phyloP scores from a whole-genome alignment of 2,888 invertebrate genomes.

The Syrista parreyssii region DNA sequence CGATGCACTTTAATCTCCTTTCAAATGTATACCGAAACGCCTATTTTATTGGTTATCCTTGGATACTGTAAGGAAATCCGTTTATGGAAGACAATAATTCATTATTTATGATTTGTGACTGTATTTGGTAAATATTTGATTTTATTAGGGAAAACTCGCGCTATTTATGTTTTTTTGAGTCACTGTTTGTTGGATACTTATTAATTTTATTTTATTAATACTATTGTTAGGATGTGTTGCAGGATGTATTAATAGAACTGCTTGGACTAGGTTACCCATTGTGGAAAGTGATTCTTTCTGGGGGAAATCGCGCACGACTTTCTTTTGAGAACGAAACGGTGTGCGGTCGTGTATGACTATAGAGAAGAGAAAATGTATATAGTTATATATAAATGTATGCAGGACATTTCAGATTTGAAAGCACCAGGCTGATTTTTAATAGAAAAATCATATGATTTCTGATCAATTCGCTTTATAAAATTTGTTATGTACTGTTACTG shows the following conservation, averaged over 20 bases:
- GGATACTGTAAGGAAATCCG: neutral
- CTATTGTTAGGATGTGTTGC: neutral
- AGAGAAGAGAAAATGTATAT: neutral
- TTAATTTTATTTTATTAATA: neutral
- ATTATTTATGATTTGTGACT: neutral
- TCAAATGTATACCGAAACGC: slow-evolving; percentile 1
- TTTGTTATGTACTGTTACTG: neutral
- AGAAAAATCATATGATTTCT: neutral
- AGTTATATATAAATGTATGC: neutral
- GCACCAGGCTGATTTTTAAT: neutral
- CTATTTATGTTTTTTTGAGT: neutral
- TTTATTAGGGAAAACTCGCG: neutral
- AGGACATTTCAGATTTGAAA: neutral
- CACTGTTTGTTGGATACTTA: neutral
- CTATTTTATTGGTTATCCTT: neutral
- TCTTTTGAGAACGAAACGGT: neutral
- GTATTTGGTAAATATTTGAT: neutral
- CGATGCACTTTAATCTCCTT: slow-evolving; percentile 12
- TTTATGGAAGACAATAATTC: neutral
- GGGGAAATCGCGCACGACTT: neutral
- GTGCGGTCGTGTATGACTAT: neutral
- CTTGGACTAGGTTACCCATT: neutral
- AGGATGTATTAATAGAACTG: neutral
- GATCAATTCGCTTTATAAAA: neutral
- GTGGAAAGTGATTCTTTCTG: neutral